These are phyloP conservation scores for Melopsittacus undulatus DNA, from an alignment of 2,797 vertebrate species.

Conservation along the genomic window DNA sequence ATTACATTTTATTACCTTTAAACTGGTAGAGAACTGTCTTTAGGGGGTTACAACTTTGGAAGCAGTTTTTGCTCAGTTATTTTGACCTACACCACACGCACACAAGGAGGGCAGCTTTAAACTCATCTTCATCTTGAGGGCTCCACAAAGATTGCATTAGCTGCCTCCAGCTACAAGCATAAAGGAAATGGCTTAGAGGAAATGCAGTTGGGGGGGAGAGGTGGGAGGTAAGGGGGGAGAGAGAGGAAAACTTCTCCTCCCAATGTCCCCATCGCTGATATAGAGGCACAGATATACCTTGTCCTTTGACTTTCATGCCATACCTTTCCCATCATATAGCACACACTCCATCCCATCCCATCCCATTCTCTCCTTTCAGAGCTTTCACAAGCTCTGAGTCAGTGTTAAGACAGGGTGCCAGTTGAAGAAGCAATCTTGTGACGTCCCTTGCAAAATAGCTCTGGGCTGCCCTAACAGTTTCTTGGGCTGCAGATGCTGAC, in stretches of 20 bases:
- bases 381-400: constrained; percentile 3
- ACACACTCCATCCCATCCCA: background rate
- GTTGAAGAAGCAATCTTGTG: background rate
- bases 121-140: background rate
- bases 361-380: background rate
- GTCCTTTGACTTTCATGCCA: fast-evolving
- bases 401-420: background rate
- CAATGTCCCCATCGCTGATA: too few species aligned
- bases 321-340: background rate
- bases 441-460: background rate
- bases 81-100: background rate
- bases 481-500: background rate
- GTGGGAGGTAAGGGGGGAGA: background rate
- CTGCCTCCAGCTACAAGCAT: background rate
- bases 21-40: background rate
- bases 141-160: background rate
- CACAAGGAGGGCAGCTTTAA: background rate
- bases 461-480: background rate
- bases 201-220: background rate
- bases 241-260: background rate
- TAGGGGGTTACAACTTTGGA: background rate
- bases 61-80: background rate
- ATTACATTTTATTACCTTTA: background rate
- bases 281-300: background rate
- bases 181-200: background rate